Base-by-base conservation (phyloP, 2,888 invertebrate genomes). In the Morpho deidamia region DNA sequence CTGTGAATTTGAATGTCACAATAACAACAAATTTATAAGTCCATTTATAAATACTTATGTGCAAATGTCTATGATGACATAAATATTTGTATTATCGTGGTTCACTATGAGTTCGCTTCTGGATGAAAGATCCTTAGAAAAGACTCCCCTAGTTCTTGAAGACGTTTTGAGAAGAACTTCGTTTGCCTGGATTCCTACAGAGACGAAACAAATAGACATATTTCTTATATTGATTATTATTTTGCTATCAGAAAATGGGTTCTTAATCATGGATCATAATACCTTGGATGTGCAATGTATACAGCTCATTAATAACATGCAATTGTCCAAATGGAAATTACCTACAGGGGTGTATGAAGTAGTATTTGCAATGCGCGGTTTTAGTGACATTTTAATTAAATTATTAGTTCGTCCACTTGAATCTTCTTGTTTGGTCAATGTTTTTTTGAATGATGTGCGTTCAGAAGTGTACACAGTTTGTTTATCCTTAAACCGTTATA, bases 381-480 rank as follows among this genome's bases (percentile, higher is more conserved):
- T 80, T 59, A 67, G 69, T 63, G 72, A 64, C 47, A 67, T 73
- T 42, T 60, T 69, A 47, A 47, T 83, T n/a, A 81, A 79, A 65
- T 58, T 89, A 45, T 70, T 85, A 11, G 73, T 86, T 68, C 78
- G 76, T 57, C 80, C 83, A 42, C 58, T 90, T 43, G 82, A 81
- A 38, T 66, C 78, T 14, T 75, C 76, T 58, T 77, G 73, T 10
- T 58, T 88, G 51, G 66, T 89, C 2, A 88, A 87, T 71, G 65
- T 79, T 35, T 66, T 83, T 10, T 72, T 83, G 1, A 71, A 67
- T 62, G 74, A 80, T 50, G 64, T 80, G 11, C 69, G 75, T 55
- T 71, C 65, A 52, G 88, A 88, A 65, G 81, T 83, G 51, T 89
- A 87, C 65, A 76, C 85, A 45, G 72, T 81, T 39, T 86, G 88